These are phyloP conservation scores for Monopterus albus DNA, from an alignment of 2,113 vertebrate species.

Conservation along the genomic window DNA sequence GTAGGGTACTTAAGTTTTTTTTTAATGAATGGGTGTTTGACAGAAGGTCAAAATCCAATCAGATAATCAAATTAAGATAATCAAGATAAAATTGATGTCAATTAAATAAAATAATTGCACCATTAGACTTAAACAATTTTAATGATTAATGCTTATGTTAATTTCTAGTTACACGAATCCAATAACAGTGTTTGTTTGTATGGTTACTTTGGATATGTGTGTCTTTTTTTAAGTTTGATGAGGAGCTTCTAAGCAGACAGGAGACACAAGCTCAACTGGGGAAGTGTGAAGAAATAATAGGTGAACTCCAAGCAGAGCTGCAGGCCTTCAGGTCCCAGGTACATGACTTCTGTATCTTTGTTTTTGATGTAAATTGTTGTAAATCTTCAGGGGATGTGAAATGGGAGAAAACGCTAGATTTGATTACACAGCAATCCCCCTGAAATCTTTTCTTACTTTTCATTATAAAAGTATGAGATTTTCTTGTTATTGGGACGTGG, in stretches of 20 bases:
- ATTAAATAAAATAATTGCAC: slow-evolving; percentile 9
- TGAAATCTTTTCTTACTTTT: slow-evolving; percentile 37
- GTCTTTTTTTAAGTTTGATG: slow-evolving; percentile 87
- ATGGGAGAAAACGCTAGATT: neutral
- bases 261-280: slow-evolving; percentile 89
- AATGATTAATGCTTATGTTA: neutral
- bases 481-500: slow-evolving; percentile 41
- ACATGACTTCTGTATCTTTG: neutral
- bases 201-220: slow-evolving; percentile 9
- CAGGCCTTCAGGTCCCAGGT: slow-evolving; percentile 92
- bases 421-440: slow-evolving; percentile 10
- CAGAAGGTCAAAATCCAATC: slow-evolving; percentile 34
- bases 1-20: neutral
- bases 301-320: slow-evolving; percentile 88
- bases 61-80: slow-evolving; percentile 37
- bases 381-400: neutral
- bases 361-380: neutral
- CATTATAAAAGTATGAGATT: slow-evolving; percentile 32
- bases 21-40: slow-evolving; percentile 5
- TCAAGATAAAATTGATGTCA: slow-evolving; percentile 15
- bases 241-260: slow-evolving; percentile 92
- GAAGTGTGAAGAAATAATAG: slow-evolving; percentile 90
- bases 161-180: neutral
- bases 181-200: neutral
- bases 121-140: slow-evolving; percentile 8